Conservation (phyloP, 2,888 invertebrate genomes). For the Scaptomyza parva region DNA sequence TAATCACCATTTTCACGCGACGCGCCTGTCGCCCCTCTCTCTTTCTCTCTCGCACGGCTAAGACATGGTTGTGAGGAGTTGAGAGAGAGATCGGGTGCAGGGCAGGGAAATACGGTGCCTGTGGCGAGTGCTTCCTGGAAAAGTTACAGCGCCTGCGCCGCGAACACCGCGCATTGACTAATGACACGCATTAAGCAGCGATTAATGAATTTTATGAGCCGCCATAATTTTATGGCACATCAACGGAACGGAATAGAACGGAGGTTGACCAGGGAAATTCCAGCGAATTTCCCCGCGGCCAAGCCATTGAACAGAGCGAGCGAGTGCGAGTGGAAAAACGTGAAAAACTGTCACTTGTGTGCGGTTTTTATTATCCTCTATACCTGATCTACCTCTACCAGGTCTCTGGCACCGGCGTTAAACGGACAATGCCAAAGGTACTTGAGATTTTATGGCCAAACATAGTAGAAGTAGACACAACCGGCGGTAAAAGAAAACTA, state of each 20-base stretch:
- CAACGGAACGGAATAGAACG: constrained; percentile 63
- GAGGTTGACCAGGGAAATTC: constrained; percentile 65
- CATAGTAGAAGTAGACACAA: background rate
- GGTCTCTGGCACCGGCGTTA: constrained; percentile 70
- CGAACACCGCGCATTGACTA: constrained; percentile 70
- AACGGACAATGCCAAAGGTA: constrained; percentile 62
- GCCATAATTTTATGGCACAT: constrained; percentile 79
- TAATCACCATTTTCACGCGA: constrained; percentile 80
- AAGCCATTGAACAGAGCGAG: constrained; percentile 59
- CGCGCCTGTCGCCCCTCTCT: constrained; percentile 46
- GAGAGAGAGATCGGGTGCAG: background rate
- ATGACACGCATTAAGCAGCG: constrained; percentile 80
- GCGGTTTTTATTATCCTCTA: constrained; percentile 71
- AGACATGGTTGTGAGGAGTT: constrained; percentile 36
- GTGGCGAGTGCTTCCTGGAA: constrained; percentile 70
- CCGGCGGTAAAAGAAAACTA: constrained; percentile 9
- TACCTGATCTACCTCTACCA: constrained; percentile 44
- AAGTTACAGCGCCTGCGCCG: constrained; percentile 53
- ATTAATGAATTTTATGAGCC: constrained; percentile 79
- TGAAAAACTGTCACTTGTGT: constrained; percentile 52
- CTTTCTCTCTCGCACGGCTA: background rate
- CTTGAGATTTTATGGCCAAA: constrained; percentile 72
- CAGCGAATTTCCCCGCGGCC: constrained; percentile 69
- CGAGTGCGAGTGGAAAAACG: constrained; percentile 14
- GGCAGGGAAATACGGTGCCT: constrained; percentile 41